phyloP scores from a whole-genome alignment of 2,888 invertebrate species.

The Andrena flavipes region DNA sequence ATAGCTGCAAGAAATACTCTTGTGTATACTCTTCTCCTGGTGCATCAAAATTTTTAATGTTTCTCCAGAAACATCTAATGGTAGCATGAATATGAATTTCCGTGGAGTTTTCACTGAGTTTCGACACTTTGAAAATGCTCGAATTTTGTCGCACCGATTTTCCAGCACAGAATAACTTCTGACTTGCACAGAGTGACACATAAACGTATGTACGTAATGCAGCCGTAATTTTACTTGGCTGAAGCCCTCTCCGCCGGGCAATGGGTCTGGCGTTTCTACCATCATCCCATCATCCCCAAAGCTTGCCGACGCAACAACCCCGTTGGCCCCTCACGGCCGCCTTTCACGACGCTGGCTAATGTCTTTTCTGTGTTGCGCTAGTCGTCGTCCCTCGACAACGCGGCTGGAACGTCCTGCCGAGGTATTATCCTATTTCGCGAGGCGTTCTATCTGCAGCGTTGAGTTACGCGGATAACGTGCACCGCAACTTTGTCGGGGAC shows the following conservation, averaged over 20 bases:
- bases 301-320: constrained; percentile 61
- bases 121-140: background rate
- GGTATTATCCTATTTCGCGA: constrained; percentile 81
- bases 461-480: constrained; percentile 72
- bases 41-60: background rate
- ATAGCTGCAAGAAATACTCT: no score
- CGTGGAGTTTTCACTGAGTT: background rate
- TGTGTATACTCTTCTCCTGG: no score
- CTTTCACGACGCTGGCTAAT: constrained; percentile 80
- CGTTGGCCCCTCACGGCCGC: constrained; percentile 66
- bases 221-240: constrained; percentile 74
- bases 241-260: constrained; percentile 68
- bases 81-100: no score
- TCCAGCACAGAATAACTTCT: background rate
- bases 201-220: constrained; percentile 54
- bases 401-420: constrained; percentile 71
- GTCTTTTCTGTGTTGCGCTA: constrained; percentile 84
- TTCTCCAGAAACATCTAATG: no score
- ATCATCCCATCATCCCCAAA: constrained; percentile 68
- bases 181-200: background rate
- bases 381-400: constrained; percentile 79
- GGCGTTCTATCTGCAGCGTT: constrained; percentile 56
- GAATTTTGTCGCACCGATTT: background rate
- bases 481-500: constrained; percentile 31
- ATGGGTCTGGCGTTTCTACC: constrained; percentile 77